A percentile compares a stretch with the other conserved stretches of the same genome.
These are phyloP conservation scores for Trachythela sp. DNA, from an alignment of 64 coral and sea anemone genomes.

Conservation along the genomic window DNA sequence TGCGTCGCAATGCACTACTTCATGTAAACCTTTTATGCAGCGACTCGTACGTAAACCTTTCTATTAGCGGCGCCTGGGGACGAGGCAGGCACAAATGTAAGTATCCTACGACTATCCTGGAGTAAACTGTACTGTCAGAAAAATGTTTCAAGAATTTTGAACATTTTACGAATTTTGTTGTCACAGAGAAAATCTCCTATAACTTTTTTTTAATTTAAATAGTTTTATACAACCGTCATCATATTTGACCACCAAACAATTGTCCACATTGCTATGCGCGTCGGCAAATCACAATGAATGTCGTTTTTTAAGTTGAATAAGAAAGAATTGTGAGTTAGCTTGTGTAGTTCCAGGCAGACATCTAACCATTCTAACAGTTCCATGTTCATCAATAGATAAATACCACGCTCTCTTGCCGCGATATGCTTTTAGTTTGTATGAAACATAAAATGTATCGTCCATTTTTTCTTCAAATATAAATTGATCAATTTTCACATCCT, in stretches of 20 bases:
- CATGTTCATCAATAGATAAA: slow-evolving; percentile 13
- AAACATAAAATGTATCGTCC: slow-evolving; percentile 5
- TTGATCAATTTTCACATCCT: slow-evolving; percentile 23
- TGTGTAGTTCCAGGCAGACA: background rate
- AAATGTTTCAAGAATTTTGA: too few relatives aligned
- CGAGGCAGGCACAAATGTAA: too few relatives aligned
- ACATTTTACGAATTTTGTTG: too few relatives aligned
- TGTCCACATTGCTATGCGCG: background rate
- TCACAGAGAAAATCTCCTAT: background rate
- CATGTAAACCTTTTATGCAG: too few relatives aligned
- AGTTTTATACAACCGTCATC: background rate
- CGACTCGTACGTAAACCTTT: too few relatives aligned
- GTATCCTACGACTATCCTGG: too few relatives aligned
- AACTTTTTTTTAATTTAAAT: background rate
- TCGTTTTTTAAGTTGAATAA: slow-evolving; percentile 13
- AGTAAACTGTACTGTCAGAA: too few relatives aligned
- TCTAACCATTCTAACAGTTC: background rate
- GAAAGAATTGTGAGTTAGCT: slow-evolving; percentile 1
- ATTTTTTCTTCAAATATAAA: slow-evolving; percentile 19
- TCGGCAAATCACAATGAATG: background rate
- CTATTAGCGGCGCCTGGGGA: too few relatives aligned
- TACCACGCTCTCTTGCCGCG: slow-evolving; percentile 16
- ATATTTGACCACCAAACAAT: background rate
- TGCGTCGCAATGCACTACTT: too few relatives aligned
- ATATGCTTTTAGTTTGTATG: slow-evolving; percentile 12